Percentiles rank a stretch among this genome's conserved stretches.
phyloP scores from a whole-genome alignment of 2,113 vertebrate genomes.

The Taurulus bubalis region DNA sequence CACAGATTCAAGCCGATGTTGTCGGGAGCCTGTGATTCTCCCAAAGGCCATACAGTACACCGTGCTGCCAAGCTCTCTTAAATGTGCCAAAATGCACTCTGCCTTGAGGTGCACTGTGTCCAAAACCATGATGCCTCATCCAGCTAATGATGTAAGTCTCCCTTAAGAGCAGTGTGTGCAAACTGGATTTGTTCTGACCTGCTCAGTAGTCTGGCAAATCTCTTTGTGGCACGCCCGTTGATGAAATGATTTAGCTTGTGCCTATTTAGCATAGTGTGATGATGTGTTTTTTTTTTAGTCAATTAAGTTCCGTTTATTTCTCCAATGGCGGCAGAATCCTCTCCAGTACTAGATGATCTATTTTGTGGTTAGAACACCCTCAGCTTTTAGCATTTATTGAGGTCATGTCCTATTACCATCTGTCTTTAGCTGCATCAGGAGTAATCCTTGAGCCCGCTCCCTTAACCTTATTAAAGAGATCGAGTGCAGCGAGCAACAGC shows the following conservation, averaged over 20 bases:
- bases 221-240: conserved; percentile 50
- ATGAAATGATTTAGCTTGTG: conserved; percentile 20
- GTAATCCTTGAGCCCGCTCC: conserved; percentile 56
- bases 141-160: conserved; percentile 58
- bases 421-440: conserved; percentile 70
- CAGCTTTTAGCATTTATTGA: conserved; percentile 61
- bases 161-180: conserved; percentile 35
- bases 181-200: conserved; percentile 43
- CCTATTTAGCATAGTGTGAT: conserved; percentile 15
- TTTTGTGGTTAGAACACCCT: conserved; percentile 61
- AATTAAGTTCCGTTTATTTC: conserved; percentile 39
- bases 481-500: conserved; percentile 46
- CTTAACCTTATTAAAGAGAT: conserved; percentile 71
- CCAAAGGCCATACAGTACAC: conserved; percentile 49
- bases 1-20: conserved; percentile 50
- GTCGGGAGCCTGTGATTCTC: conserved; percentile 51
- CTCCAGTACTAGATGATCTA: conserved; percentile 51
- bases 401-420: conserved; percentile 77
- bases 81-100: conserved; percentile 58
- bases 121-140: conserved; percentile 51
- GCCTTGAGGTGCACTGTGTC: conserved; percentile 48
- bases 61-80: conserved; percentile 62
- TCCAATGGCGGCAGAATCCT: conserved; percentile 42
- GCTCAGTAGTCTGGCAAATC: conserved; percentile 35
- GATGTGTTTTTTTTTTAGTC: conserved; percentile 28